These are phyloP conservation scores for Phaedon cochleariae DNA, from an alignment of 2,888 invertebrate genomes.

Conservation along the genomic window DNA sequence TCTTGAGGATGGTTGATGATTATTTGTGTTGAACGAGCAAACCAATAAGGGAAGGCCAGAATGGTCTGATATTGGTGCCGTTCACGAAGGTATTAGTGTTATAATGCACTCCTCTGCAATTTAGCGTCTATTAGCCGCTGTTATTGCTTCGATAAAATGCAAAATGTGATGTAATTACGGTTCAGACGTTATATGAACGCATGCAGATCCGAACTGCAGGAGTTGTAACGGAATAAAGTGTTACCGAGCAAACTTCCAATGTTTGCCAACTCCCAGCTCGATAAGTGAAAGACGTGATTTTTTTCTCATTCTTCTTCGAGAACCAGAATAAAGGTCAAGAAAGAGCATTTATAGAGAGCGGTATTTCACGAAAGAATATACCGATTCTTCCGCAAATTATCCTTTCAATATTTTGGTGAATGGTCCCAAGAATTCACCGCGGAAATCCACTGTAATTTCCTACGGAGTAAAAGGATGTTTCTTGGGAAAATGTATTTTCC, in stretches of 20 bases:
- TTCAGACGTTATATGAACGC: conserved; percentile 3
- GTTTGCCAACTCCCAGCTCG: not conserved
- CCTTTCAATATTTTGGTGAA: too few relatives aligned
- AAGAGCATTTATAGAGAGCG: too few relatives aligned
- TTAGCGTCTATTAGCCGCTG: conserved; percentile 30
- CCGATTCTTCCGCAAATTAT: too few relatives aligned
- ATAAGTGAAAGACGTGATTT: not conserved
- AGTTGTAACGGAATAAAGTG: not conserved
- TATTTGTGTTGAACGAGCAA: not conserved
- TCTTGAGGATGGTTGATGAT: too few relatives aligned
- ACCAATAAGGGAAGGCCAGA: not conserved
- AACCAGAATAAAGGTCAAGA: not conserved
- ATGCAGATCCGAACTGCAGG: not conserved
- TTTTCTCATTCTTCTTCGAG: too few relatives aligned
- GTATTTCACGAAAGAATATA: too few relatives aligned
- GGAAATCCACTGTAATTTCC: too few relatives aligned
- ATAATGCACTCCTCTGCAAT: conserved; percentile 30
- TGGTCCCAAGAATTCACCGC: too few relatives aligned
- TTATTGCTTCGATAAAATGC: conserved; percentile 32
- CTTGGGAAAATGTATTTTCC: too few relatives aligned
- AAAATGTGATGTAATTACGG: conserved; percentile 26
- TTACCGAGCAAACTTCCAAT: not conserved
- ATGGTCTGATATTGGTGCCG: conserved; percentile 18
- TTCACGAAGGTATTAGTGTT: conserved; percentile 27
- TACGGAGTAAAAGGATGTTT: too few relatives aligned